Conservation (phyloP, 1,140 invertebrate genomes). For the Thaumetopoea pityocampa region DNA sequence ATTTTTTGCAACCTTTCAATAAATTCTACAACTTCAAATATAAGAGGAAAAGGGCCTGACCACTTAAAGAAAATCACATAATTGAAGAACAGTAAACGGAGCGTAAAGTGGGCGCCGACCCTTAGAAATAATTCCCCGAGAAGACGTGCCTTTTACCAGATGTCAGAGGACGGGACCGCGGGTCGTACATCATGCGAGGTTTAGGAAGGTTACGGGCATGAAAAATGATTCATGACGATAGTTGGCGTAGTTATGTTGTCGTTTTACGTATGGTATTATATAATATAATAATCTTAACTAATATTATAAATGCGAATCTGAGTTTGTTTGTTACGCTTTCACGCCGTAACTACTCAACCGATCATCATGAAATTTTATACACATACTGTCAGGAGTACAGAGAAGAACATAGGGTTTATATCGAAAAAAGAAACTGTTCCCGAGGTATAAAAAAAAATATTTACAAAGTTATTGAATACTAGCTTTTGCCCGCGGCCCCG, state of each 20-base stretch:
- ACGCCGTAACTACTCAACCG: too few relatives aligned
- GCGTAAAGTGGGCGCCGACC: conserved; percentile 62
- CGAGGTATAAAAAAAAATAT: too few relatives aligned
- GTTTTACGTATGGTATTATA: background rate
- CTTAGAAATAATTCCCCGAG: conserved; percentile 63
- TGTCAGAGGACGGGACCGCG: conserved; percentile 38
- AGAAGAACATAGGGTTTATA: too few relatives aligned
- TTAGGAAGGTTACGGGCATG: conserved; percentile 4
- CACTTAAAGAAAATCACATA: conserved; percentile 73
- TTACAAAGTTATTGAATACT: too few relatives aligned
- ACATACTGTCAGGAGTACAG: too few relatives aligned
- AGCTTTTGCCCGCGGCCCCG: too few relatives aligned
- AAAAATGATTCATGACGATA: conserved; percentile 14
- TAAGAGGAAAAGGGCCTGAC: conserved; percentile 52
- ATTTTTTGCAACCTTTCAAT: conserved; percentile 17
- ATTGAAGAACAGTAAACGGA: conserved; percentile 73
- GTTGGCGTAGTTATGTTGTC: background rate
- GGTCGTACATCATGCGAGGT: conserved; percentile 49
- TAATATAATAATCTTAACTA: too few relatives aligned
- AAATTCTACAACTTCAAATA: conserved; percentile 31
- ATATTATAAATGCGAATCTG: too few relatives aligned
- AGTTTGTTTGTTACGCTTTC: too few relatives aligned
- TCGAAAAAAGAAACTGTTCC: too few relatives aligned
- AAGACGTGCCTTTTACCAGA: conserved; percentile 55
- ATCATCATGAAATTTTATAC: too few relatives aligned